These are phyloP conservation scores for Heloderma charlesbogerti DNA, from an alignment of 2,113 vertebrate genomes.

Conservation along the genomic window DNA sequence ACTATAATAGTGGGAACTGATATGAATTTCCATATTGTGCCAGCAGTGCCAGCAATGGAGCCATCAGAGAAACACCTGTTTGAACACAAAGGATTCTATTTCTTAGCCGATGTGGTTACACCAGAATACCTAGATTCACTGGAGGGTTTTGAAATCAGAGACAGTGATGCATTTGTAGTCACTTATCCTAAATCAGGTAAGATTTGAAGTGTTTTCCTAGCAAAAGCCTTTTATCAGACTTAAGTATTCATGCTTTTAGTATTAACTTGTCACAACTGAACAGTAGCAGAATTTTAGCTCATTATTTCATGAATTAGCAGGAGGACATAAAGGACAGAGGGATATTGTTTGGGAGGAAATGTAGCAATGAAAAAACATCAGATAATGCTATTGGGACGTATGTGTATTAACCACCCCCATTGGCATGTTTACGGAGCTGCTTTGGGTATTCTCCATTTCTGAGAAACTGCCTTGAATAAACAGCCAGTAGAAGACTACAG, in stretches of 20 bases:
- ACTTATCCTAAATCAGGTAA: constrained; percentile 77
- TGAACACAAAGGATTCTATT: constrained; percentile 72
- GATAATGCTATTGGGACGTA: too few relatives aligned
- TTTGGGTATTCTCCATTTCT: too few relatives aligned
- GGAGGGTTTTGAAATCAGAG: constrained; percentile 71
- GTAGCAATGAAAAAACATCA: too few relatives aligned
- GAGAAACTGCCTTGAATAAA: too few relatives aligned
- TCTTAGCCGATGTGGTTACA: constrained; percentile 5
- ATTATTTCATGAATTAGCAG: too few relatives aligned
- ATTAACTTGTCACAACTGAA: too few relatives aligned
- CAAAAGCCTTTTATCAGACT: neutral
- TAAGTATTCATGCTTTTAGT: neutral
- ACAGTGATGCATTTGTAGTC: constrained; percentile 74
- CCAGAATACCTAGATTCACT: constrained; percentile 74
- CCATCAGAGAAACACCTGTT: constrained; percentile 17
- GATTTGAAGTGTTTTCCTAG: neutral
- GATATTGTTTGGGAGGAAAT: too few relatives aligned
- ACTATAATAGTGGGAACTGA: neutral
- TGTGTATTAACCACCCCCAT: too few relatives aligned
- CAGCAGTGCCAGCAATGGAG: neutral
- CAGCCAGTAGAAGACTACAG: too few relatives aligned
- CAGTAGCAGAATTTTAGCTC: too few relatives aligned
- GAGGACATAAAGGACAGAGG: too few relatives aligned
- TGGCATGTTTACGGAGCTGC: too few relatives aligned
- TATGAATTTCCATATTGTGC: neutral